Evolutionary conservation across 2,888 invertebrate species (phyloP).

Genomic region (Julus scandinavius): DNA sequence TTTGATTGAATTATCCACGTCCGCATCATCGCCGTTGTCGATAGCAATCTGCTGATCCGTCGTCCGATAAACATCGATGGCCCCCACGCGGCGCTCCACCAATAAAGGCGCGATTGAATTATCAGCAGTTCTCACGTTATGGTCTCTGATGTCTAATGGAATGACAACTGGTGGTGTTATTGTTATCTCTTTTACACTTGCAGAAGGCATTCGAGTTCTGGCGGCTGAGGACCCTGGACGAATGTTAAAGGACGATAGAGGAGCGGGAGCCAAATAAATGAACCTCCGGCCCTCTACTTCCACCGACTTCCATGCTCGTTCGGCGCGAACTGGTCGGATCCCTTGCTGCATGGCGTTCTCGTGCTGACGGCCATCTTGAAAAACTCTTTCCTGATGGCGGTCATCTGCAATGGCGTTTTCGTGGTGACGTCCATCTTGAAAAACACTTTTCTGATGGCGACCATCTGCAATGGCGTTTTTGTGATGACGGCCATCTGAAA

Average conservation of each 20-base stretch:
- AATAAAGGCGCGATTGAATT: constrained; percentile 21
- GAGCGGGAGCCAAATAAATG: constrained; percentile 1
- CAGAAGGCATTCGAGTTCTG: not conserved
- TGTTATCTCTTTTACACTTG: constrained; percentile 15
- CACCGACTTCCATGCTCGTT: not conserved
- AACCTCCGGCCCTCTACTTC: not conserved
- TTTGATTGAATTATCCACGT: constrained; percentile 27
- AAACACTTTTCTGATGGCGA: not conserved
- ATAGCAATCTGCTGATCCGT: constrained; percentile 27
- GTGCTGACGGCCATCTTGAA: not conserved
- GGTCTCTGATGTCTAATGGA: not conserved
- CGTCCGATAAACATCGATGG: constrained; percentile 27
- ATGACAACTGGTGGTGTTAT: constrained; percentile 26
- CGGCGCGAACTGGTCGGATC: not conserved
- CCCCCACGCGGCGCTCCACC: not conserved
- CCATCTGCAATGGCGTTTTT: not conserved
- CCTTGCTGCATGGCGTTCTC: not conserved
- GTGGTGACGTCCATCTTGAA: not conserved
- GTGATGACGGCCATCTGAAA: not conserved
- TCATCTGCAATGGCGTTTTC: not conserved
- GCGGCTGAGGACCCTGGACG: not conserved
- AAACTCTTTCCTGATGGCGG: not conserved
- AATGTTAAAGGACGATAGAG: not conserved
- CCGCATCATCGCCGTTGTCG: constrained; percentile 22
- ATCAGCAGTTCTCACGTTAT: constrained; percentile 9